Evolutionary conservation across 2,888 invertebrate species (phyloP).

Genomic region (Cybosia mesomella): DNA sequence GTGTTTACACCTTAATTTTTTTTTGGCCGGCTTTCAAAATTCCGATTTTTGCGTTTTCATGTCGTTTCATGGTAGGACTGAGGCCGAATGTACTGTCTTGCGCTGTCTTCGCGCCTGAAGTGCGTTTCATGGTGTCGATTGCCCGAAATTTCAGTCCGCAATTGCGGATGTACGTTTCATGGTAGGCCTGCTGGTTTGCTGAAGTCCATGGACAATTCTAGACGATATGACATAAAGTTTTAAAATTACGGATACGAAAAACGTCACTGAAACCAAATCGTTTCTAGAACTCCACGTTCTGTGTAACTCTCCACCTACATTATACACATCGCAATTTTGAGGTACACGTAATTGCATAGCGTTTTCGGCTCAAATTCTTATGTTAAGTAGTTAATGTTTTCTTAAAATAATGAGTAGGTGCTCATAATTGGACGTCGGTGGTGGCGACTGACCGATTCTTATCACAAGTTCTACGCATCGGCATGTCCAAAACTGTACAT

Average conservation of each 20-base stretch:
- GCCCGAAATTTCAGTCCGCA: too few species aligned
- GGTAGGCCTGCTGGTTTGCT: too few species aligned
- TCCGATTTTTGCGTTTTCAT: too few species aligned
- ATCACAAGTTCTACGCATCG: conserved; percentile 46
- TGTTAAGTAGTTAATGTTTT: conserved; percentile 75
- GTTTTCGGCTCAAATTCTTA: conserved; percentile 73
- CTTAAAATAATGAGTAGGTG: conserved; percentile 77
- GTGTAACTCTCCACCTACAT: conserved; percentile 52
- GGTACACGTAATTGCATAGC: conserved; percentile 73
- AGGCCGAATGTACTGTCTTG: too few species aligned
- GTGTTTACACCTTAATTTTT: too few species aligned
- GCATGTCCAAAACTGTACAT: conserved; percentile 21
- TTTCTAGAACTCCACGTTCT: conserved; percentile 54
- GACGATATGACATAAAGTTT: background rate
- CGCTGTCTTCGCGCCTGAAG: too few species aligned
- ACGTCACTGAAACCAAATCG: conserved; percentile 19
- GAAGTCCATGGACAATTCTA: too few species aligned
- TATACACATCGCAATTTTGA: conserved; percentile 74
- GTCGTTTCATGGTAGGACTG: too few species aligned
- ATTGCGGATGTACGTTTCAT: too few species aligned
- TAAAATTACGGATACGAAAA: background rate
- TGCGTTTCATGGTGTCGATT: too few species aligned
- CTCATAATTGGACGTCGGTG: conserved; percentile 59
- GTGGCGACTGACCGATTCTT: conserved; percentile 60
- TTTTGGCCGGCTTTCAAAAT: too few species aligned